Evolutionary conservation across 2,797 vertebrate genomes (phyloP).

Genomic region (Muscicapa striata): DNA sequence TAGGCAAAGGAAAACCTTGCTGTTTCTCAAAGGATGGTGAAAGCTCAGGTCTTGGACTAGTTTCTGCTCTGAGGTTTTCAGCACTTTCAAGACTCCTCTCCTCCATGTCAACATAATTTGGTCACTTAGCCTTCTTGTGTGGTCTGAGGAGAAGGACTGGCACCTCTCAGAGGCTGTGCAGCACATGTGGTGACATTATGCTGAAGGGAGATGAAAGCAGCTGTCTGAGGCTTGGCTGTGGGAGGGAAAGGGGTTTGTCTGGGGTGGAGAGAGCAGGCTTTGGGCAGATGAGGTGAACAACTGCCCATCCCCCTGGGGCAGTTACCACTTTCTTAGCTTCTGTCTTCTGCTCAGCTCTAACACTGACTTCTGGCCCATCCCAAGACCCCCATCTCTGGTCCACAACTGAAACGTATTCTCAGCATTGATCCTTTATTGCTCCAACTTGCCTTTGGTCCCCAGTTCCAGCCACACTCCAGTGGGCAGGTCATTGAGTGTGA

Average conservation of each 20-base stretch:
- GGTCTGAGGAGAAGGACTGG: not conserved
- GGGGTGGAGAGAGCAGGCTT: not conserved
- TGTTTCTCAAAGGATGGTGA: not conserved
- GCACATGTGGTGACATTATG: not conserved
- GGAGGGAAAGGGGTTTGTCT: not conserved
- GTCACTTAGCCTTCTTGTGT: not conserved
- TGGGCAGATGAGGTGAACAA: not conserved
- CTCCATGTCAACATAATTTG: not conserved
- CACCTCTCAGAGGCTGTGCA: not conserved
- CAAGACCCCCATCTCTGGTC: fast-evolving
- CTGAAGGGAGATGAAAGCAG: not conserved
- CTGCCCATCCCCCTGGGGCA: not conserved
- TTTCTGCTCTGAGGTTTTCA: not conserved
- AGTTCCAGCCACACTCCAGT: not conserved
- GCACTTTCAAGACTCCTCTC: not conserved
- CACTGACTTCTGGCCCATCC: not conserved
- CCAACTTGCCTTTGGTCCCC: not conserved
- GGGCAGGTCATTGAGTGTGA: not conserved
- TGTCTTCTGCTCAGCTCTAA: not conserved
- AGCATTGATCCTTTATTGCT: not conserved
- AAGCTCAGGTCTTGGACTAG: not conserved
- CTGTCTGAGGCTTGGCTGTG: not conserved
- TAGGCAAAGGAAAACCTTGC: not conserved
- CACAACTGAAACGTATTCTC: not conserved
- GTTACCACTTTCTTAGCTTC: fast-evolving